Conservation (phyloP, 2,797 vertebrate genomes). For the Iguana delicatissima region DNA sequence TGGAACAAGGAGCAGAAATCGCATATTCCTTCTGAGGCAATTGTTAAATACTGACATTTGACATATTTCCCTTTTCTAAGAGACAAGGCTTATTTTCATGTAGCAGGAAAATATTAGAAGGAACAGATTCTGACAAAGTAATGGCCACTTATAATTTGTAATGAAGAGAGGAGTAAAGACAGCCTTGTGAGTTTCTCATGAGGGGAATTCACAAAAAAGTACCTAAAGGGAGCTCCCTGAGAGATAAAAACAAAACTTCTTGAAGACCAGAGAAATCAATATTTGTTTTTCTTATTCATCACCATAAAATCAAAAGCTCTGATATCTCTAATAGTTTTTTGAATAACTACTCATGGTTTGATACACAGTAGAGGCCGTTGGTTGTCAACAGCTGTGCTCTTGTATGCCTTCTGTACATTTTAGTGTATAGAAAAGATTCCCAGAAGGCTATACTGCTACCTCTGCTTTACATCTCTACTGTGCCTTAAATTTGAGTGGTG, state of each 20-base stretch:
- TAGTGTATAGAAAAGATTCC: neutral
- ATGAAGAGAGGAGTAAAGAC: neutral
- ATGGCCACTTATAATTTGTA: neutral
- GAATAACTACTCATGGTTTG: neutral
- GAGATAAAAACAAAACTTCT: neutral
- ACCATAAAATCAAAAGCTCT: neutral
- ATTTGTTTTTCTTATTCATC: slow-evolving; percentile 13
- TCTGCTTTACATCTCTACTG: neutral
- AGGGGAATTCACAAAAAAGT: neutral
- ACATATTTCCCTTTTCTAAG: neutral
- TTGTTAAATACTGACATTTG: slow-evolving; percentile 17
- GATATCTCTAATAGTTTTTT: neutral
- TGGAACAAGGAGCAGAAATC: slow-evolving; percentile 9
- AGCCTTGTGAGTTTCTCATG: neutral
- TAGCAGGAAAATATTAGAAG: neutral
- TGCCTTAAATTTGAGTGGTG: neutral
- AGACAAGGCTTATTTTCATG: neutral
- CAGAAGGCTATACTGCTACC: neutral
- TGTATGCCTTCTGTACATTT: neutral
- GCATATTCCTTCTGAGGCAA: neutral
- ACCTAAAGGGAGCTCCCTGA: neutral
- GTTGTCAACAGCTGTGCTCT: neutral
- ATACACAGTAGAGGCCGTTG: neutral
- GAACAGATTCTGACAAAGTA: neutral
- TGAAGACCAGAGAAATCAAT: neutral